Conservation (phyloP, 2,888 invertebrate genomes). For the Eledona agricola region DNA sequence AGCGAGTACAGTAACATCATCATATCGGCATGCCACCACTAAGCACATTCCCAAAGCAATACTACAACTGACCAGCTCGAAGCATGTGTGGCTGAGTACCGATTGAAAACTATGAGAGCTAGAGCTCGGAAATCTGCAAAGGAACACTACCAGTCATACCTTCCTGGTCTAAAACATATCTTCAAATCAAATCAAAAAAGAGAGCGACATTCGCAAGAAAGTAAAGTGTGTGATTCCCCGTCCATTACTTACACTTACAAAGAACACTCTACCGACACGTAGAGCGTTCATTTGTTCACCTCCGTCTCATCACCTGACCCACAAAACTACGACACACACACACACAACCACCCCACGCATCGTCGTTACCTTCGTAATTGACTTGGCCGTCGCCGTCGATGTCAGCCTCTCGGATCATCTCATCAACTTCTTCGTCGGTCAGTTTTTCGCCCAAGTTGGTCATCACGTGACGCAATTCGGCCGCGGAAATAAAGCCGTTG, state of each 20-base stretch:
- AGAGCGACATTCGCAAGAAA: conserved; percentile 29
- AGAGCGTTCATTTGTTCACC: background rate
- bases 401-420: conserved; percentile 99
- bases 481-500: conserved; percentile 98
- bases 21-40: conserved; percentile 48
- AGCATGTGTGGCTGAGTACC: conserved; percentile 65
- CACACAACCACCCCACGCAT: conserved; percentile 35
- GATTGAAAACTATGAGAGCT: conserved; percentile 78
- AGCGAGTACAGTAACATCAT: conserved; percentile 37
- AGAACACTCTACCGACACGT: background rate
- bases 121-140: conserved; percentile 82
- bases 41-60: conserved; percentile 52
- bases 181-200: conserved; percentile 15
- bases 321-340: conserved; percentile 1
- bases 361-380: conserved; percentile 85
- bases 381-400: conserved; percentile 99
- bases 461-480: conserved; percentile 99
- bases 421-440: conserved; percentile 99
- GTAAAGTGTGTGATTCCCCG: conserved; percentile 13
- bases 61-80: conserved; percentile 63
- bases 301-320: background rate
- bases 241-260: conserved; percentile 9
- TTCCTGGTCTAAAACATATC: conserved; percentile 36
- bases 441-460: conserved; percentile 99
- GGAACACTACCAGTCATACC: conserved; percentile 62